Percentiles rank a stretch among this genome's conserved stretches.
Evolutionary conservation across 2,797 vertebrate species (phyloP).

Genomic region (Acanthornis magna): DNA sequence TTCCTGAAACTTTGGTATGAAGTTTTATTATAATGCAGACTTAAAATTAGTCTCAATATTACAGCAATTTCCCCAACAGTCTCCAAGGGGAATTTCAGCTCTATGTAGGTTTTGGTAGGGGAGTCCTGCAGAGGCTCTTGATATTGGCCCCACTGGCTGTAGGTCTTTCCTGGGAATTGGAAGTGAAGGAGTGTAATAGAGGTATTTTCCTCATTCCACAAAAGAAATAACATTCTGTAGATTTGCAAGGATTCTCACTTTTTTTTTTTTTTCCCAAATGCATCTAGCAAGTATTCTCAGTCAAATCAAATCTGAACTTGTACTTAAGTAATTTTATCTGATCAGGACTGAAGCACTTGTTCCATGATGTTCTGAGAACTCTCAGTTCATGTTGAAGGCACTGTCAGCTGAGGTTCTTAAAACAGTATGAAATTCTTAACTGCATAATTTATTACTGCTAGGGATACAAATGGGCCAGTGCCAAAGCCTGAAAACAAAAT

Average conservation of each 20-base stretch:
- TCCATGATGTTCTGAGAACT: not conserved
- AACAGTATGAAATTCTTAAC: not conserved
- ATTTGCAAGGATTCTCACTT: not conserved
- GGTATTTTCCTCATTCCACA: not conserved
- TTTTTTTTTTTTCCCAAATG: not conserved
- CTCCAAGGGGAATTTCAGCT: not conserved
- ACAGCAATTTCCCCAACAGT: not conserved
- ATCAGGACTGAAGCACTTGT: not conserved
- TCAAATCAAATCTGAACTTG: not conserved
- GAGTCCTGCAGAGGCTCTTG: not conserved
- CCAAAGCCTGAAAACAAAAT: not conserved
- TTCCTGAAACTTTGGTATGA: not conserved
- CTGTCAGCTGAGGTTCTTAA: not conserved
- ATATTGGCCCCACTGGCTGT: not conserved
- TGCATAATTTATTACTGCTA: conserved; percentile 8
- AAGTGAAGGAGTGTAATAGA: not conserved
- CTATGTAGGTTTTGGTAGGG: not conserved
- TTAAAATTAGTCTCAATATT: not conserved
- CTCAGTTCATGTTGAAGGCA: not conserved
- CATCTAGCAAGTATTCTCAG: not conserved
- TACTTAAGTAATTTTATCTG: not conserved
- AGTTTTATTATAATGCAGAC: not conserved
- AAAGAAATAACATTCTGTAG: not conserved
- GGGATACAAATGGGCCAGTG: not conserved
- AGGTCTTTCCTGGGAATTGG: not conserved